Evolutionary conservation across 2,888 invertebrate species (phyloP).

Genomic region (Cantharis rufa): DNA sequence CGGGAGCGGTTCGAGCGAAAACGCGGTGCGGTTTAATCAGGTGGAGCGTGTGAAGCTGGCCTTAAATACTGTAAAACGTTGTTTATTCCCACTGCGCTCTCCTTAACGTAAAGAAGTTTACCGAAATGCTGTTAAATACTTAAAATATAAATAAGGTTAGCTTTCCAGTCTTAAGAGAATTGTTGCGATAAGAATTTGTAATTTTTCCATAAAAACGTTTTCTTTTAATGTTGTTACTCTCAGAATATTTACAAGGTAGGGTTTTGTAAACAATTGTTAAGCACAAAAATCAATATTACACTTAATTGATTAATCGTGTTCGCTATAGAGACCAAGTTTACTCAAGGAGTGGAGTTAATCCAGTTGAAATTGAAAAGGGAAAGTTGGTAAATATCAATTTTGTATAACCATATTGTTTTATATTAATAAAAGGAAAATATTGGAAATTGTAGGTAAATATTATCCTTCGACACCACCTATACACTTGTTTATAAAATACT

Average conservation of each 20-base stretch:
- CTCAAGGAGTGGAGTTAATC: slow-evolving; percentile 3
- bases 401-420: slow-evolving; percentile 1
- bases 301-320: slow-evolving; percentile 4
- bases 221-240: neutral
- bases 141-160: neutral
- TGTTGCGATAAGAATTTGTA: neutral
- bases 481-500: neutral
- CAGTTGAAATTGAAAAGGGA: slow-evolving; percentile 2
- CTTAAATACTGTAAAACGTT: neutral
- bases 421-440: neutral
- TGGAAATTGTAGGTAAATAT: neutral
- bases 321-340: neutral
- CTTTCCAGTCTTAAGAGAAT: neutral
- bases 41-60: neutral
- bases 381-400: neutral
- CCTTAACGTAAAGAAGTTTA: neutral
- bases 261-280: slow-evolving; percentile 4
- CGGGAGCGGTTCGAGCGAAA: neutral
- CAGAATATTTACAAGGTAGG: slow-evolving; percentile 2
- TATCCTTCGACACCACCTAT: neutral
- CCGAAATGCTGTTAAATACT: neutral
- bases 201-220: neutral
- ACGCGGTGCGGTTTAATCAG: neutral
- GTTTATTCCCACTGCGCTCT: neutral
- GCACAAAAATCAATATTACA: slow-evolving; percentile 3